These are phyloP conservation scores for Sitophilus oryzae DNA, from an alignment of 1,140 invertebrate species.

Conservation along the genomic window DNA sequence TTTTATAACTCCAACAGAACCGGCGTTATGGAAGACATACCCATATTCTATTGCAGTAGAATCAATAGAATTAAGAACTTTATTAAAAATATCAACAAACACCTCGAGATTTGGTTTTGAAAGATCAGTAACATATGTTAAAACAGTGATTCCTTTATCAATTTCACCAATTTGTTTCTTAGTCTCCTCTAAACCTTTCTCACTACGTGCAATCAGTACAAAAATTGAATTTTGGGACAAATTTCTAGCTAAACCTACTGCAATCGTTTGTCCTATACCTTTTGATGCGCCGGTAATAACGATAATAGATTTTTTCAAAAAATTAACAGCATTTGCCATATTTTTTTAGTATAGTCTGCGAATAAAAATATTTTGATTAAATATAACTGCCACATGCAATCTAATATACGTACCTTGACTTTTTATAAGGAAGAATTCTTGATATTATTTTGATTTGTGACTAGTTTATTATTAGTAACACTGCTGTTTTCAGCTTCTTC, in stretches of 20 bases:
- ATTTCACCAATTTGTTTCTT: constrained; percentile 50
- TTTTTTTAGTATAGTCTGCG: constrained; percentile 3
- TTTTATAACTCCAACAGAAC: constrained; percentile 72
- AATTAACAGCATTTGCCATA: constrained; percentile 41
- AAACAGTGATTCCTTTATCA: constrained; percentile 48
- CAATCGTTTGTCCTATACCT: constrained; percentile 77
- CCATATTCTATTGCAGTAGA: constrained; percentile 53
- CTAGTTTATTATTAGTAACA: background rate
- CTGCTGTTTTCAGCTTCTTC: background rate
- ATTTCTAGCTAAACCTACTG: constrained; percentile 58
- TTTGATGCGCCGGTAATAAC: constrained; percentile 81
- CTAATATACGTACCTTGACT: too few species aligned
- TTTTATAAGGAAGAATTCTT: too few species aligned
- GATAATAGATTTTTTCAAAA: constrained; percentile 47
- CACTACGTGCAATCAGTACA: constrained; percentile 70
- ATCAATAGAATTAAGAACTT: constrained; percentile 41
- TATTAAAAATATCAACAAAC: constrained; percentile 48
- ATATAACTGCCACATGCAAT: too few species aligned
- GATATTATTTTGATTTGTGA: too few species aligned
- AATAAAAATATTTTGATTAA: background rate
- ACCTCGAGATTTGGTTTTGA: constrained; percentile 46
- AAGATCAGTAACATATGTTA: constrained; percentile 55
- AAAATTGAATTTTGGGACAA: constrained; percentile 52
- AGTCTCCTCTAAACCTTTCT: constrained; percentile 57
- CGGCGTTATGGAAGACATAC: constrained; percentile 87